These are phyloP conservation scores for Corvus hawaiiensis DNA, from an alignment of 2,113 vertebrate species.

Conservation along the genomic window DNA sequence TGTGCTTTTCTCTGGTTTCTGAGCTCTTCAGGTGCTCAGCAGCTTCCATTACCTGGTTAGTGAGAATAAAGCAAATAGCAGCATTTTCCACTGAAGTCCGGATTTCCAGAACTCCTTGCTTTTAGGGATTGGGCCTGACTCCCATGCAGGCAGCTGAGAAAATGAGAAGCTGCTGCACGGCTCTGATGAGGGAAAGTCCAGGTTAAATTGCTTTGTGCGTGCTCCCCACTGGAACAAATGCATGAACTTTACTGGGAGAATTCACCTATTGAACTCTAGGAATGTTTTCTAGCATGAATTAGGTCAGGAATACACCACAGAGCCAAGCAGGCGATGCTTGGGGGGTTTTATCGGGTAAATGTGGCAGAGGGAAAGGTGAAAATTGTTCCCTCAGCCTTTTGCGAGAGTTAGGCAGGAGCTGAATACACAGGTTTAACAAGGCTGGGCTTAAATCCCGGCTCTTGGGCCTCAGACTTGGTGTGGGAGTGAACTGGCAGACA, in stretches of 20 bases:
- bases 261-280: neutral
- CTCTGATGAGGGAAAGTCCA: neutral
- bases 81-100: neutral
- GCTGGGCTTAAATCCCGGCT: neutral
- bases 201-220: neutral
- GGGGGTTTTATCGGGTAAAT: accelerated
- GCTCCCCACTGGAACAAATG: neutral
- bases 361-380: neutral
- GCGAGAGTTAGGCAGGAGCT: neutral
- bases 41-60: neutral
- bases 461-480: neutral
- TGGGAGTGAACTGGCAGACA: neutral
- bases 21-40: neutral
- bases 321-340: neutral
- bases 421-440: neutral
- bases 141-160: neutral
- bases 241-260: neutral
- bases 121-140: neutral
- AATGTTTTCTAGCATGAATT: neutral
- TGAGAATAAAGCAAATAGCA: neutral
- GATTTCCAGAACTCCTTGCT: neutral
- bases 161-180: neutral
- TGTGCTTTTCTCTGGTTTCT: neutral
- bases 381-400: neutral
- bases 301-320: neutral